Base-by-base conservation (phyloP, 2,113 vertebrate species). In the Fregetta grallaria region DNA sequence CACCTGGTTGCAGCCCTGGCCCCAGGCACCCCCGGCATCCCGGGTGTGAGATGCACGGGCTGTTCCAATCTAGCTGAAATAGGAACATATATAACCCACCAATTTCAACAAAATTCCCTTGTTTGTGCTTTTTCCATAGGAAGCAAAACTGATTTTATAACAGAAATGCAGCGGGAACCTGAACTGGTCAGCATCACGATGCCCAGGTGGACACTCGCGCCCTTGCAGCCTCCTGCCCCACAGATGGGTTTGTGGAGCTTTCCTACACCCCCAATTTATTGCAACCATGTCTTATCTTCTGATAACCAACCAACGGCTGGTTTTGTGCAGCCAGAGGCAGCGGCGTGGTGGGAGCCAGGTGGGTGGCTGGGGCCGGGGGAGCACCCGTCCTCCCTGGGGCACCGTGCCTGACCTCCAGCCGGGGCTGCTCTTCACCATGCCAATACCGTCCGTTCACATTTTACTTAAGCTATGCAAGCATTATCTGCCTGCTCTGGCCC, bases 311-410 rank as follows among this genome's bases (percentile, higher is more conserved):
- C 68, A 61, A 59, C 30, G 56, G 68, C 32, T 32, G 80, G 62
- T 85, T 83, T 56, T 40, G 71, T 25, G 53, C 50, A 81, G 76
- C 58, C 70, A 38, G 32, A n/a, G 45, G 58, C 50, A 14, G 71
- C 22, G 4, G 49, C 1, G 0, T 1, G 7, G 18, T 56, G 42
- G 72, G n/a, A 67, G 14, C 34, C 23, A 7, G 23, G 34, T 14
- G 47, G 11, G 38, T 32, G 63, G 45, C 27, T 2, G 7, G 36
- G 10, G 17, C 53, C 1, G 10, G 36, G 30, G 1, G 16, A 76
- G 26, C 62, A 50, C 38, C 47, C 32, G 2, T 30, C 32, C 20
- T 70, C 44, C 19, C 42, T 2, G 6, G 10, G 3, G 50, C 15
- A 23, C 42, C 10, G 2, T 23, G 23, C 50, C 14, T 13, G 61